Conservation (phyloP, 2,888 invertebrate species). For the Archips crataeganus region DNA sequence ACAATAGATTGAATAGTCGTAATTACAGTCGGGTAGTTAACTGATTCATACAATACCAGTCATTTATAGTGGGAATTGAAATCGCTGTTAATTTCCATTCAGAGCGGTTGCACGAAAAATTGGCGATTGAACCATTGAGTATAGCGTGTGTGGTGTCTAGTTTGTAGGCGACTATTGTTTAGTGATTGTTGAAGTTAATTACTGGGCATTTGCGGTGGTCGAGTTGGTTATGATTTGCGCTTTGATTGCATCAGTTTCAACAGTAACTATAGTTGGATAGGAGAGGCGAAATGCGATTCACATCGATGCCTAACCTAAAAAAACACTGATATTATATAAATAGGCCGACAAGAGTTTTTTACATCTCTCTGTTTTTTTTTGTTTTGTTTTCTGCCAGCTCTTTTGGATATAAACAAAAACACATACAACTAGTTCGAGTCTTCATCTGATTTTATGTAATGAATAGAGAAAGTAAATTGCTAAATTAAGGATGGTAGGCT, state of each 20-base stretch:
- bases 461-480: too few species aligned
- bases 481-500: too few species aligned
- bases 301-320: too few species aligned
- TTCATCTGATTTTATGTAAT: too few species aligned
- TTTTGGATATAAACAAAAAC: too few species aligned
- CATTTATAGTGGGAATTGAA: constrained; percentile 76
- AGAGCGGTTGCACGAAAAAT: constrained; percentile 63
- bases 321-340: too few species aligned
- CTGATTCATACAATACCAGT: constrained; percentile 81
- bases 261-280: too few species aligned
- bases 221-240: background rate
- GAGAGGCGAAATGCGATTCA: too few species aligned
- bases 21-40: constrained; percentile 72
- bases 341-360: too few species aligned
- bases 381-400: too few species aligned
- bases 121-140: constrained; percentile 50
- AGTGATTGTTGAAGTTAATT: constrained; percentile 12
- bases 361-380: too few species aligned
- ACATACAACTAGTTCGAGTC: too few species aligned
- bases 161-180: constrained; percentile 30
- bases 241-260: background rate
- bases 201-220: background rate
- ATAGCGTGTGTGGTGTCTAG: constrained; percentile 31
- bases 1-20: constrained; percentile 79
- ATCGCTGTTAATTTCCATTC: constrained; percentile 71